A percentile compares a stretch with the other conserved stretches of the same genome.
Conservation (phyloP, 2,888 invertebrate species). For the Orchestes rusci region DNA sequence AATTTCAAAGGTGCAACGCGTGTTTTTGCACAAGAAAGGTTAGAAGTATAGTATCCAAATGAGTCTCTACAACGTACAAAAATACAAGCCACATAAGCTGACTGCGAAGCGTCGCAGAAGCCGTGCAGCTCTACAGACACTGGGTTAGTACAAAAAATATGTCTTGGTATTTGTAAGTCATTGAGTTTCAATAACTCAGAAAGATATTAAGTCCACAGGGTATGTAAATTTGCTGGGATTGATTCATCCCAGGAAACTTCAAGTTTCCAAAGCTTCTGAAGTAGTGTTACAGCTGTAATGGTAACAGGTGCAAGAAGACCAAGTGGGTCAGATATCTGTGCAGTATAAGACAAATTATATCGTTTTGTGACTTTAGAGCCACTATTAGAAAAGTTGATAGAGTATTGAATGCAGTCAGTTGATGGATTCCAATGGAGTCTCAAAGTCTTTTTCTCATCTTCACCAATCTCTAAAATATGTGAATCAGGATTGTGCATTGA, state of each 20-base stretch:
- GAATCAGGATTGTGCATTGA: background rate
- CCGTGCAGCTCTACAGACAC: background rate
- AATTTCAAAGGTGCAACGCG: constrained; percentile 8
- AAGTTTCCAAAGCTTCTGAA: constrained; percentile 4
- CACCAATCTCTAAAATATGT: background rate
- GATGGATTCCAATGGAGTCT: constrained; percentile 1
- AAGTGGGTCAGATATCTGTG: constrained; percentile 2
- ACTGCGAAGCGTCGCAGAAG: constrained; percentile 5
- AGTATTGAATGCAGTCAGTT: constrained; percentile 1
- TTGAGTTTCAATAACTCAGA: constrained; percentile 2
- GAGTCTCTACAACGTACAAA: constrained; percentile 1
- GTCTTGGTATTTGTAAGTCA: constrained; percentile 1
- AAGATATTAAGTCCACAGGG: background rate
- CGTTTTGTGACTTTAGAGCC: constrained; percentile 2
- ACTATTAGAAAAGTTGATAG: background rate
- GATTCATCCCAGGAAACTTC: constrained; percentile 5
- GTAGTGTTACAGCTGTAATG: background rate
- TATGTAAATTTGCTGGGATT: background rate
- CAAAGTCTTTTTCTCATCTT: constrained; percentile 1
- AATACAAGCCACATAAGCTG: constrained; percentile 6
- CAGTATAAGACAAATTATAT: constrained; percentile 2
- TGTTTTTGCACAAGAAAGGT: constrained; percentile 3
- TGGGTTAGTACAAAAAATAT: background rate
- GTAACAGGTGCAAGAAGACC: constrained; percentile 4
- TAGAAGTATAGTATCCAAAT: background rate